Evolutionary conservation across 2,888 invertebrate genomes (phyloP).

Genomic region (Mythimna pallens): DNA sequence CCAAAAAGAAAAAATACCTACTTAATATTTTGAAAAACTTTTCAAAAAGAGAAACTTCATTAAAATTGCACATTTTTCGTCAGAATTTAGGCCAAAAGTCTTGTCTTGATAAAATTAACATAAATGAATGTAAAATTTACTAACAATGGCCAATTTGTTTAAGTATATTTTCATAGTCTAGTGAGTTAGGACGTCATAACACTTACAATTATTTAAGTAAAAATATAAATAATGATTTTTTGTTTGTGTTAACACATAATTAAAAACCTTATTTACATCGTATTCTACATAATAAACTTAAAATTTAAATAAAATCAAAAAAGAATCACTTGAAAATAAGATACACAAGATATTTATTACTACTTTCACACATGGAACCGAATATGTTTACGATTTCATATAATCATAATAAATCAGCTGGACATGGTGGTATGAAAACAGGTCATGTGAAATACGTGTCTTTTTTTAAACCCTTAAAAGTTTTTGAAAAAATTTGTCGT

Average conservation of each 20-base stretch:
- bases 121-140: not conserved
- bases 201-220: not conserved
- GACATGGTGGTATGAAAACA: not conserved
- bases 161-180: constrained; percentile 19
- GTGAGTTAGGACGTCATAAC: not conserved
- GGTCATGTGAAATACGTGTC: too few species aligned
- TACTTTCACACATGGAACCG: not conserved
- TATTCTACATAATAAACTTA: not conserved
- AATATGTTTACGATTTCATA: not conserved
- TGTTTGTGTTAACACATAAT: not conserved
- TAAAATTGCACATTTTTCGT: constrained; percentile 17
- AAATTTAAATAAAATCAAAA: not conserved
- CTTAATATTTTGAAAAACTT: constrained; percentile 31
- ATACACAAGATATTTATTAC: too few species aligned
- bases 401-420: not conserved
- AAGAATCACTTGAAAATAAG: not conserved
- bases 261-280: not conserved
- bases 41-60: constrained; percentile 50
- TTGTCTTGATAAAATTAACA: constrained; percentile 4
- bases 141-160: not conserved
- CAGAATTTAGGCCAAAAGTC: constrained; percentile 7
- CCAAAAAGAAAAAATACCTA: not conserved
- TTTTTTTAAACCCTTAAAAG: too few species aligned
- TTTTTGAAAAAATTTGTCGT: too few species aligned
- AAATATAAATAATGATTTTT: not conserved